Conservation (phyloP, 2,888 invertebrate species). For the Malthinus seriepunctatus region DNA sequence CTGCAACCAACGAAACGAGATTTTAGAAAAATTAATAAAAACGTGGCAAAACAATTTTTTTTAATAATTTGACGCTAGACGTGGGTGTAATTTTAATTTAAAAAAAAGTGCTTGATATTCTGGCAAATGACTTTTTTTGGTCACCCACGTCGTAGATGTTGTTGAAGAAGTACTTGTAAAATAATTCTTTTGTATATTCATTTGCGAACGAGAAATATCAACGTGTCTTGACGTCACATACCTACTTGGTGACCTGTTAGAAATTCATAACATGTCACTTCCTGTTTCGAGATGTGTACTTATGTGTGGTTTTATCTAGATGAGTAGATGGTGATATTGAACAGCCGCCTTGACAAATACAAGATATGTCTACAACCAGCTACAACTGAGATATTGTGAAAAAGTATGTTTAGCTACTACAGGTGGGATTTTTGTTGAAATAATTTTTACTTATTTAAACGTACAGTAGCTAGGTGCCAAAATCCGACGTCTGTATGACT, state of each 20-base stretch:
- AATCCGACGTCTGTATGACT: too few species aligned
- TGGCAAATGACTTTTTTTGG: constrained; percentile 3
- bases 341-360: constrained; percentile 11
- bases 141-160: constrained; percentile 16
- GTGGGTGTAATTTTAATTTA: not conserved
- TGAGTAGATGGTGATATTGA: constrained; percentile 8
- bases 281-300: constrained; percentile 37
- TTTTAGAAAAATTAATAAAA: too few species aligned
- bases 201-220: constrained; percentile 17
- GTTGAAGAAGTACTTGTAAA: constrained; percentile 10
- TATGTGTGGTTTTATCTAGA: constrained; percentile 25
- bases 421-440: too few species aligned
- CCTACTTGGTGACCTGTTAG: constrained; percentile 27
- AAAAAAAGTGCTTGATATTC: constrained; percentile 15
- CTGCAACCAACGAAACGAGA: too few species aligned
- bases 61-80: too few species aligned
- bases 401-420: not conserved
- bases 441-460: too few species aligned
- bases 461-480: too few species aligned
- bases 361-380: constrained; percentile 6
- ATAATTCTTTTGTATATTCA: constrained; percentile 15
- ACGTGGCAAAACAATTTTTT: too few species aligned
- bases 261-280: constrained; percentile 37
- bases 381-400: too few species aligned
- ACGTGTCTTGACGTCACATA: constrained; percentile 17